phyloP scores from a whole-genome alignment of 92 coral and sea anemone genomes.

The Heteractis magnifica region DNA sequence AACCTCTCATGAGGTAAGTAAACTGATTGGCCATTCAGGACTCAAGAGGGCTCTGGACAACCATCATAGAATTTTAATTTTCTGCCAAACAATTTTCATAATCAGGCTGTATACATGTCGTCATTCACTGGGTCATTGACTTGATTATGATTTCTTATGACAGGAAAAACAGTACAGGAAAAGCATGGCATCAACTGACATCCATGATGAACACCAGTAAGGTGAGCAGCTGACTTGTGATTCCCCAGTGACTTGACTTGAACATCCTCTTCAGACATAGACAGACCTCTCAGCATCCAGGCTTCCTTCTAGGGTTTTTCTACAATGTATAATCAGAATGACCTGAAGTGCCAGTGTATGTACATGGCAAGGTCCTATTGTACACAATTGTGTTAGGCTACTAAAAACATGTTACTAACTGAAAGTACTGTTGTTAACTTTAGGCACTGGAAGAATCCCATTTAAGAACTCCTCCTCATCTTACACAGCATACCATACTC shows the following conservation, averaged over 20 bases:
- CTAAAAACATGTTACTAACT: not conserved
- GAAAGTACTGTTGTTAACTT: not conserved
- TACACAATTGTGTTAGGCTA: not conserved
- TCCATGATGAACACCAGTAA: not conserved
- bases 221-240: not conserved
- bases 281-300: too few relatives aligned
- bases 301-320: too few relatives aligned
- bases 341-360: not conserved
- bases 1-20: conserved; percentile 43
- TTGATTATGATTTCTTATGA: not conserved
- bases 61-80: too few relatives aligned
- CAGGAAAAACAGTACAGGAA: conserved; percentile 10
- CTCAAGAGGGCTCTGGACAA: too few relatives aligned
- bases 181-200: conserved; percentile 4
- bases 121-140: too few relatives aligned
- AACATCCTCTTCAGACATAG: too few relatives aligned
- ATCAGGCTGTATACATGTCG: too few relatives aligned
- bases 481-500: conserved; percentile 50
- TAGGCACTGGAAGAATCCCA: conserved; percentile 18
- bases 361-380: not conserved
- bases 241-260: too few relatives aligned
- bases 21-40: not conserved
- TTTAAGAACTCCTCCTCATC: conserved; percentile 41
- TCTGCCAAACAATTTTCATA: too few relatives aligned
- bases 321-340: too few relatives aligned